phyloP scores from a whole-genome alignment of 2,888 invertebrate species.

The Glaucopsyche alexis region DNA sequence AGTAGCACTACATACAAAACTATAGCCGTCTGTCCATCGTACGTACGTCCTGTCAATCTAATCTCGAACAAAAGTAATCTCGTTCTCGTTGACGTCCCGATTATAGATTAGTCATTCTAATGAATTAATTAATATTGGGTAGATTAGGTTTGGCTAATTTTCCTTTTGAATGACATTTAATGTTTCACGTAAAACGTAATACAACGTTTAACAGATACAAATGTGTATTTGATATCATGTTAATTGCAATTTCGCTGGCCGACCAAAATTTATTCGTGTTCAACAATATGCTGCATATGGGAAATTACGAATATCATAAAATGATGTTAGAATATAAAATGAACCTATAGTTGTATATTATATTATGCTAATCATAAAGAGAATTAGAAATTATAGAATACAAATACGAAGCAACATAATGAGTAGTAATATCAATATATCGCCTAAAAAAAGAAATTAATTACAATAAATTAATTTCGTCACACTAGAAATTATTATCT shows the following conservation, averaged over 20 bases:
- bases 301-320: not conserved
- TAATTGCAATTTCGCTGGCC: not conserved
- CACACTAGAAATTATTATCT: too few relatives aligned
- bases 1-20: too few relatives aligned
- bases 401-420: too few relatives aligned
- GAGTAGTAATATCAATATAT: too few relatives aligned
- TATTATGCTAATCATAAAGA: not conserved
- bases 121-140: too few relatives aligned
- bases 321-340: not conserved
- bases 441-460: too few relatives aligned
- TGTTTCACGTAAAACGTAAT: not conserved
- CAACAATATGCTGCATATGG: not conserved
- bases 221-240: constrained; percentile 14
- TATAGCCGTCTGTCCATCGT: too few relatives aligned
- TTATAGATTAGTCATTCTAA: too few relatives aligned
- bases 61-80: too few relatives aligned
- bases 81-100: too few relatives aligned
- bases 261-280: constrained; percentile 3
- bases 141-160: not conserved
- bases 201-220: not conserved
- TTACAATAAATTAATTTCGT: too few relatives aligned
- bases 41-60: too few relatives aligned
- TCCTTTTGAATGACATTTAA: not conserved
- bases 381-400: not conserved
- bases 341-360: not conserved